Evolutionary conservation across 2,888 invertebrate species (phyloP), one percentile per base, ranked within the genome.

Genomic region (Clepsis dumicolana): DNA sequence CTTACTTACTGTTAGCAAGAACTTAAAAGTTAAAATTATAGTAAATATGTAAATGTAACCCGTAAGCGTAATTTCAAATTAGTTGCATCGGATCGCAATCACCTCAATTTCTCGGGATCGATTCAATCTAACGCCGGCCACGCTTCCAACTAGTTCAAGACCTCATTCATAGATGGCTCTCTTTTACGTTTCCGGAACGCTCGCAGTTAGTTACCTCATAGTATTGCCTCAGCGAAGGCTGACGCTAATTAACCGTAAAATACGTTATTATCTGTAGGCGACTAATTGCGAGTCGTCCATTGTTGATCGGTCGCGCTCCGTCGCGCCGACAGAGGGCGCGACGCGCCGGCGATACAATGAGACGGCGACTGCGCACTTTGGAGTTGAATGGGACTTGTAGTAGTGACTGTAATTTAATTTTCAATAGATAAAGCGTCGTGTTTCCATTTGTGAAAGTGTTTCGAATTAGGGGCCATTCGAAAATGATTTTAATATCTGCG

Each of bases 271-370:
- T 77, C 73, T 73, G 72, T 73, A 79, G 77, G 76, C 78, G 78
- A 79, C 79, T 83, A 82, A 82, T 82, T 83, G 75, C 72, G 65
- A 65, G 63, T 53, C 29, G 70, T 61, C 77, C 75, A 83, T 85
- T 85, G 85, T 86, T 76, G 75, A 75, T 65, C 73, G 71, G 81
- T 80, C 73, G 77, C 83, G 83, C 80, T 77, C 78, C 80, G 80
- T 80, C 83, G 82, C 80, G 78, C 80, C 80, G 76, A 73, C 73
- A 86, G 88, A 86, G 86, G 88, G 88, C 84, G 85, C 80, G 81
- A 76, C 56, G 21, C 35, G 21, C 75, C 72, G 77, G 79, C 79
- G 80, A 81, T 80, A 81, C 80, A 79, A 78, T 78, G 74, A n/a
- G n/a, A 74, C 72, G 71, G 69, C 76, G 72, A 80, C 74, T 81